phyloP scores from a whole-genome alignment of 2,113 vertebrate species.

The Alces alces region DNA sequence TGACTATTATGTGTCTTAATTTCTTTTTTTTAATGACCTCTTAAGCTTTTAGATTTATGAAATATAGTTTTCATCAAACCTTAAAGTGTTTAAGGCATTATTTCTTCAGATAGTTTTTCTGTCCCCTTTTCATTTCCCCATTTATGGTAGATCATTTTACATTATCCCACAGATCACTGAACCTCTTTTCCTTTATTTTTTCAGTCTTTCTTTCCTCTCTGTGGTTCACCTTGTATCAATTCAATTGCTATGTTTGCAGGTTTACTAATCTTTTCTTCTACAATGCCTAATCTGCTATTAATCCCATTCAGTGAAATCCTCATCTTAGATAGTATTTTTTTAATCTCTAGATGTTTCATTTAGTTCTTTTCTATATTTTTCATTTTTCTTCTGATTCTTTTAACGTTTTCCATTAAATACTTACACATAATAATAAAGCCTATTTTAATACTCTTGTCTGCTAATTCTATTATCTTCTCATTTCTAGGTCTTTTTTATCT shows the following conservation, averaged over 20 bases:
- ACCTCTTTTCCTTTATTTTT: neutral
- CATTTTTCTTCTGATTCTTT: neutral
- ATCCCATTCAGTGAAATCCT: neutral
- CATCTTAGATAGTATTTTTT: neutral
- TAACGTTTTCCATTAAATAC: neutral
- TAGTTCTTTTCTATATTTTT: neutral
- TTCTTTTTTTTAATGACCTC: neutral
- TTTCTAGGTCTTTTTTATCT: neutral
- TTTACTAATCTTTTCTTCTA: conserved; percentile 4
- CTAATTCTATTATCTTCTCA: neutral
- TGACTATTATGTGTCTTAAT: neutral
- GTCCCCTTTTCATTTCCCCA: neutral
- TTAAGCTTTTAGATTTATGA: neutral
- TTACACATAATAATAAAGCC: neutral
- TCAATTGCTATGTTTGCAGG: neutral
- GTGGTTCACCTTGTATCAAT: neutral
- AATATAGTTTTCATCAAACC: neutral
- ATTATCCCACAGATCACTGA: neutral
- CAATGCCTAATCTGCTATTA: neutral
- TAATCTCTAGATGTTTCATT: neutral
- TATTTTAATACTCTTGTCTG: neutral
- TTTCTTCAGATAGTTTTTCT: neutral
- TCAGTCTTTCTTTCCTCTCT: neutral
- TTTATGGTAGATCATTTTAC: neutral
- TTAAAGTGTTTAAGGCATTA: neutral